Conservation (phyloP, 2,888 invertebrate species). For the Acanthacorydalis orientalis region DNA sequence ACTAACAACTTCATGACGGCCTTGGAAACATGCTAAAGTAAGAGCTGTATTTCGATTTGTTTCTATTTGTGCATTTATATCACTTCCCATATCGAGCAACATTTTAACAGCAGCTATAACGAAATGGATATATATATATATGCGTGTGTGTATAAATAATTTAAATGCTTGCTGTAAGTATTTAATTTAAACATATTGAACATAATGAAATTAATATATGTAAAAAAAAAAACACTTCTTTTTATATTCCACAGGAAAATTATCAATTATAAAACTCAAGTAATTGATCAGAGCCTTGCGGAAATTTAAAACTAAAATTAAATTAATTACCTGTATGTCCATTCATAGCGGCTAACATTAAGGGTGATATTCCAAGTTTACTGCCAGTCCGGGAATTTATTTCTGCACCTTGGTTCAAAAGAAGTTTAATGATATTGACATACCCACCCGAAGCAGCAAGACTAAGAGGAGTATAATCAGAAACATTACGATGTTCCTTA, state of each 20-base stretch:
- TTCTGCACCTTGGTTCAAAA: constrained; percentile 89
- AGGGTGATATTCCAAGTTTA: constrained; percentile 93
- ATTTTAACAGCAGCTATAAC: constrained; percentile 76
- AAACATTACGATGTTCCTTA: constrained; percentile 96
- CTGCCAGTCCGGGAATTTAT: constrained; percentile 96
- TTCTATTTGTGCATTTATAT: constrained; percentile 99
- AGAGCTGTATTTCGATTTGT: constrained; percentile 97
- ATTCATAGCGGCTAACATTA: constrained; percentile 99
- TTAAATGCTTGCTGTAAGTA: no score
- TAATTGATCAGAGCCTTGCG: no score
- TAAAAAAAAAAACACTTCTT: neutral
- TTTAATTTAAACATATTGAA: neutral
- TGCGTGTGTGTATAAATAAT: no score
- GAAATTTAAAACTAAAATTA: neutral
- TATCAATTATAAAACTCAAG: no score
- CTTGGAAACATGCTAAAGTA: constrained; percentile 97
- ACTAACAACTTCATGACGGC: constrained; percentile 95
- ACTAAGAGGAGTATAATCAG: constrained; percentile 97
- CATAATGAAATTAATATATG: neutral
- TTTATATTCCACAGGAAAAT: no score
- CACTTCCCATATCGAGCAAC: constrained; percentile 92
- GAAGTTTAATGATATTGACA: constrained; percentile 90
- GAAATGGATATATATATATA: constrained; percentile 5
- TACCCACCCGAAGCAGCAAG: constrained; percentile 97
- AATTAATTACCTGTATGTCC: constrained; percentile 51